phyloP scores from a whole-genome alignment of 2,888 invertebrate species.

The Holacanthella duospinosa region DNA sequence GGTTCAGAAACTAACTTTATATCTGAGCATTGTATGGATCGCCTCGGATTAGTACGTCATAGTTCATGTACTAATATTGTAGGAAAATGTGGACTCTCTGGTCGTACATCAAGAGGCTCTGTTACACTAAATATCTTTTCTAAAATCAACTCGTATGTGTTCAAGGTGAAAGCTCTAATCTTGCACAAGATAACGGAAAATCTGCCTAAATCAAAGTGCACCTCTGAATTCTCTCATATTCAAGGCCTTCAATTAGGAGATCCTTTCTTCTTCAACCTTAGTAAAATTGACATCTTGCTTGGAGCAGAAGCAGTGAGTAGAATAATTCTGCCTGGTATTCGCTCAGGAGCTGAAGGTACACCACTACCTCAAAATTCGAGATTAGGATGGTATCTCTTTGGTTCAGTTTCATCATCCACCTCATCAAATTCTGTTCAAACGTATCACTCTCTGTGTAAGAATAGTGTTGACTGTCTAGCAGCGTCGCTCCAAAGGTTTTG shows the following conservation, averaged over 20 bases:
- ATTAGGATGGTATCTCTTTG: not conserved
- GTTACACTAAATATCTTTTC: not conserved
- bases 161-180: not conserved
- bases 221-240: not conserved
- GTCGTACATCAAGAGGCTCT: not conserved
- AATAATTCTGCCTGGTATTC: not conserved
- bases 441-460: not conserved
- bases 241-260: not conserved
- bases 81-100: not conserved
- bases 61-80: not conserved
- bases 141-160: not conserved
- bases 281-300: constrained; percentile 1
- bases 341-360: not conserved
- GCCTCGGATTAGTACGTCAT: not conserved
- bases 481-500: not conserved
- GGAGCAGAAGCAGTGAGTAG: not conserved
- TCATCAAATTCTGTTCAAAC: not conserved
- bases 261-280: not conserved
- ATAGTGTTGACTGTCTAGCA: not conserved
- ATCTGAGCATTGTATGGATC: not conserved
- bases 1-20: constrained; percentile 11
- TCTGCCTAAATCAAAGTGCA: too few relatives aligned
- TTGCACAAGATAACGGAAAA: not conserved
- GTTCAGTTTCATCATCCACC: not conserved
- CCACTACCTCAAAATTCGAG: not conserved